These are phyloP conservation scores for Rhinoderma darwinii DNA, from an alignment of 2,113 vertebrate genomes.

Conservation along the genomic window DNA sequence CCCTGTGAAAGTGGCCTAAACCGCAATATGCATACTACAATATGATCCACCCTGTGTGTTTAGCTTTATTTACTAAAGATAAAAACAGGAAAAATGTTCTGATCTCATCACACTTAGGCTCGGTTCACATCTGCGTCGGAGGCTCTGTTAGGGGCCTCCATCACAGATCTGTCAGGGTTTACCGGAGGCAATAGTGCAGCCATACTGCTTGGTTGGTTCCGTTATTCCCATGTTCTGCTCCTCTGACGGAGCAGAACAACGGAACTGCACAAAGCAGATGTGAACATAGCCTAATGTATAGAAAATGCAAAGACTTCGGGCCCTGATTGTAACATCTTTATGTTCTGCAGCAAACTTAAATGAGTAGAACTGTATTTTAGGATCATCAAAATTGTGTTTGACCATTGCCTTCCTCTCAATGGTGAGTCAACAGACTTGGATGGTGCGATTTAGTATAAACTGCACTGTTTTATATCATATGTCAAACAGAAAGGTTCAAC, in stretches of 20 bases:
- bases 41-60: constrained; percentile 5
- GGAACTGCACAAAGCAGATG: too few relatives aligned
- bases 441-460: constrained; percentile 7
- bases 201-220: too few relatives aligned
- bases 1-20: too few relatives aligned
- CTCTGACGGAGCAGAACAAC: too few relatives aligned
- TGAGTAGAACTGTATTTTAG: neutral
- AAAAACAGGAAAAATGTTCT: constrained; percentile 17
- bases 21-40: neutral
- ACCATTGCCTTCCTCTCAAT: constrained; percentile 29
- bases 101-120: constrained; percentile 14
- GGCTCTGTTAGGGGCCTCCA: too few relatives aligned
- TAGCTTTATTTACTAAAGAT: constrained; percentile 35
- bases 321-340: neutral
- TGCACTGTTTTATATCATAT: constrained; percentile 23
- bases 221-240: too few relatives aligned
- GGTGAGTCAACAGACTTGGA: neutral
- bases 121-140: too few relatives aligned
- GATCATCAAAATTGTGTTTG: constrained; percentile 26
- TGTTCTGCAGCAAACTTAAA: neutral
- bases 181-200: too few relatives aligned
- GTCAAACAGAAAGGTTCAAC: constrained; percentile 18
- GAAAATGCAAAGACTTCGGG: neutral
- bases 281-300: too few relatives aligned
- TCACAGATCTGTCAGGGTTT: too few relatives aligned